A percentile compares a stretch with the other conserved stretches of the same genome.
These are phyloP conservation scores for Tenthredo mesomela DNA, from an alignment of 2,888 invertebrate genomes.

Conservation along the genomic window DNA sequence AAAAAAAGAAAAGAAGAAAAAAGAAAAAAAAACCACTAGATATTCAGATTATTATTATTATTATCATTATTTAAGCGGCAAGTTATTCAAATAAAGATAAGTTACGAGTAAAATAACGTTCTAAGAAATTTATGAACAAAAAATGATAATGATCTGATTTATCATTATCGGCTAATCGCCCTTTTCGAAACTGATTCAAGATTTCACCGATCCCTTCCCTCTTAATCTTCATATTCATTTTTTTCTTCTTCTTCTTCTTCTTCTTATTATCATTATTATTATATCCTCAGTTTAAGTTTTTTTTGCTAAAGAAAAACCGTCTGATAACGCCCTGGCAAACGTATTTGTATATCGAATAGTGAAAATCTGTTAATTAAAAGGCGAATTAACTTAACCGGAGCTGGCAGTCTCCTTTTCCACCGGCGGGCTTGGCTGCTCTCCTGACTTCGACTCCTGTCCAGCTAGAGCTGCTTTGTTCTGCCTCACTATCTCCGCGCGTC, in stretches of 20 bases:
- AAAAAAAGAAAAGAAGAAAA: not conserved
- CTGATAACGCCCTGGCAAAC: slow-evolving; percentile 11
- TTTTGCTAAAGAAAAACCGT: not conserved
- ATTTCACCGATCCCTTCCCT: not conserved
- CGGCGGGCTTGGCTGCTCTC: slow-evolving; percentile 68
- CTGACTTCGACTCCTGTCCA: slow-evolving; percentile 78
- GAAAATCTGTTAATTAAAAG: slow-evolving; percentile 19
- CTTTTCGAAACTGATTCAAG: not conserved
- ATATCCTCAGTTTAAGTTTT: not conserved
- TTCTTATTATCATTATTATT: not conserved
- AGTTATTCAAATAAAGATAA: not conserved
- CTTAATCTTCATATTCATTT: not conserved
- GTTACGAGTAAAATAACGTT: not conserved
- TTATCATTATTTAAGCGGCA: not conserved
- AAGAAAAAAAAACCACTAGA: not conserved
- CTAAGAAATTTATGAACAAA: not conserved
- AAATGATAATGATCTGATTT: not conserved
- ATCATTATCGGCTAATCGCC: slow-evolving; percentile 11
- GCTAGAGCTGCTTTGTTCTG: slow-evolving; percentile 90
- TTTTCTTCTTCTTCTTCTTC: not conserved
- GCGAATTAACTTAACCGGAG: slow-evolving; percentile 81
- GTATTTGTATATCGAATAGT: slow-evolving; percentile 16
- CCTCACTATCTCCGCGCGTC: slow-evolving; percentile 93
- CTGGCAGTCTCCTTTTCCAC: slow-evolving; percentile 82
- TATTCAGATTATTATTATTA: slow-evolving; percentile 10